Conservation (phyloP, 1,140 invertebrate genomes). For the Ptiloglossa arizonensis region DNA sequence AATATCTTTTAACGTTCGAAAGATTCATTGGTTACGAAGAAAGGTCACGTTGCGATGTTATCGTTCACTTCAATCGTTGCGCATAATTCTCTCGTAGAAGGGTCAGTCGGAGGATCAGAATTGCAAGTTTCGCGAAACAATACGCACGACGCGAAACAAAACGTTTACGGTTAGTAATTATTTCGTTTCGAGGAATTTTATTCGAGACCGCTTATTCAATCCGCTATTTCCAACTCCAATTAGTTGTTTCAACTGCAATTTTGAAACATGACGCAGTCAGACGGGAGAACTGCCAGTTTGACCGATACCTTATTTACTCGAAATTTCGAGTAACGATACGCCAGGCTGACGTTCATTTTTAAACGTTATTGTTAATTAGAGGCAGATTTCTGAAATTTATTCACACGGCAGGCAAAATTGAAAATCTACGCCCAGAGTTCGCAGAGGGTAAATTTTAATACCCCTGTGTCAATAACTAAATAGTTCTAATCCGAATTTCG, state of each 20-base stretch:
- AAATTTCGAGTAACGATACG: not conserved
- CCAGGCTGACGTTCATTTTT: not conserved
- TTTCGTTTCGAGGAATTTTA: not conserved
- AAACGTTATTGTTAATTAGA: not conserved
- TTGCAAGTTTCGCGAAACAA: not conserved
- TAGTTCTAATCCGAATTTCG: not conserved
- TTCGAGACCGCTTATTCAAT: not conserved
- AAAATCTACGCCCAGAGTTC: not conserved
- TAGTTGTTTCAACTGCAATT: not conserved
- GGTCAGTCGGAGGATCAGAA: not conserved
- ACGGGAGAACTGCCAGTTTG: not conserved
- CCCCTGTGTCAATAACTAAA: not conserved
- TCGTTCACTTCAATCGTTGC: too few species aligned
- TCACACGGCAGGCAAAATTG: not conserved
- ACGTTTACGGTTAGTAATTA: not conserved
- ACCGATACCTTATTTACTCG: not conserved
- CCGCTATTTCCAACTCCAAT: not conserved
- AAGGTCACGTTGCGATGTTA: too few species aligned
- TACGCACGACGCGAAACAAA: not conserved
- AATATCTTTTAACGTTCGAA: too few species aligned
- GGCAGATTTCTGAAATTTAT: not conserved
- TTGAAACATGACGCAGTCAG: not conserved
- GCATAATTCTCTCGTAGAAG: not conserved
- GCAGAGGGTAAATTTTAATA: not conserved
- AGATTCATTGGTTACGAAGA: too few species aligned